These are phyloP conservation scores for Catocala fraxini DNA, from an alignment of 2,888 invertebrate species.

Conservation along the genomic window DNA sequence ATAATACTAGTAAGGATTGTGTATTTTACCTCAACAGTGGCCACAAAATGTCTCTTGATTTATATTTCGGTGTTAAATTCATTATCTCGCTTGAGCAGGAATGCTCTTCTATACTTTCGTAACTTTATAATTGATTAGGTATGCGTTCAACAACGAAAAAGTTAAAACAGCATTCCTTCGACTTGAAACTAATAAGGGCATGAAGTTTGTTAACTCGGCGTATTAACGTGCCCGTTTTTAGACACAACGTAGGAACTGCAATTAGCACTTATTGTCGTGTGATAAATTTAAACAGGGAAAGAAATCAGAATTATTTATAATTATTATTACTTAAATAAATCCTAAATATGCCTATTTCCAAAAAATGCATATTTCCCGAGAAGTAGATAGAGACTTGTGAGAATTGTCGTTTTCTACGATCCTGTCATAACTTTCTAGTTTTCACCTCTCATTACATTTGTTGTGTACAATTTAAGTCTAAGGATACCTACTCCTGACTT, in stretches of 20 bases:
- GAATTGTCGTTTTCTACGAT: too few species aligned
- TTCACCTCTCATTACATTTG: too few species aligned
- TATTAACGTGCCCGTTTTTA: constrained; percentile 63
- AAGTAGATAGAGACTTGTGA: too few species aligned
- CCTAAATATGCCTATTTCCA: too few species aligned
- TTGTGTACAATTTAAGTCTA: too few species aligned
- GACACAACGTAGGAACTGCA: constrained; percentile 37
- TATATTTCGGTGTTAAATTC: constrained; percentile 15
- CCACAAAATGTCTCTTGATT: constrained; percentile 1
- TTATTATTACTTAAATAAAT: too few species aligned
- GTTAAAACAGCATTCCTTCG: constrained; percentile 50
- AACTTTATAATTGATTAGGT: constrained; percentile 46
- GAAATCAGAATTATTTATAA: too few species aligned
- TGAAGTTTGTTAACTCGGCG: constrained; percentile 54
- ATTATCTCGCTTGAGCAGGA: constrained; percentile 18
- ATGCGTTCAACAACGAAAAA: constrained; percentile 34
- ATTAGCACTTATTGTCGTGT: constrained; percentile 28
- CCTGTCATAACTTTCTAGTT: too few species aligned
- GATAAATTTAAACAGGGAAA: too few species aligned
- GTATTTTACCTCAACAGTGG: not conserved
- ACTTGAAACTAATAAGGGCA: constrained; percentile 51
- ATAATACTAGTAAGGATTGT: not conserved
- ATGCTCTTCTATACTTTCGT: constrained; percentile 31
- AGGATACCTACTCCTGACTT: too few species aligned
- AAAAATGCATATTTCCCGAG: too few species aligned